Evolutionary conservation across 2,797 vertebrate genomes (phyloP), one percentile per base, ranked within the genome.

Genomic region (Taenioides sp.): DNA sequence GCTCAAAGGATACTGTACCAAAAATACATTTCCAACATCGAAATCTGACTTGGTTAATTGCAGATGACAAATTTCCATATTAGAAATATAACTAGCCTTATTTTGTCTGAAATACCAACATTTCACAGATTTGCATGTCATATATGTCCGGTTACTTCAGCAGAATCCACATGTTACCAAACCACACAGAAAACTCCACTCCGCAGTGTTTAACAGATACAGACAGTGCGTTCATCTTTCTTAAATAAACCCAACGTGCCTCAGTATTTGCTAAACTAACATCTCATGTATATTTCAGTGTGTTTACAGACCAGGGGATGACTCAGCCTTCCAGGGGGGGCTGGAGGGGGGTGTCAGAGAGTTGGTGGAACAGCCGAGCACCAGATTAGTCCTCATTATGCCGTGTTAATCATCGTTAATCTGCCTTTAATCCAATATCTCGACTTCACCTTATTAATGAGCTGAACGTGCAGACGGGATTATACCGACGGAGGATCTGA

Each of bases 401-500:
- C 80, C 47, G 80, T 79, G 81, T 88, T 91, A 91, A 90, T 88
- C 81, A 82, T 88, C 75, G 82, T 82, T 91, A 91, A 92, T 92
- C 89, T 90, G 83, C 74, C 80, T 77, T 86, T 90, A 92, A 92
- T 90, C 88, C 88, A 89, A 88, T 88, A 87, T 89, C 72, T 89
- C 83, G 87, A 90, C 81, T 74, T 81, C 80, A 81, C 77, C 28
- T 80, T 82, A 88, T 88, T 90, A 91, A 87, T 73, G 72, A 84
- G 82, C 79, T 74, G 72, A 76, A 80, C 20, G 17, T 84, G 76
- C 82, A 50, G 72, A 77, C 84, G 75, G 83, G 89, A 88, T 91
- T 86, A 89, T 65, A 74, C 79, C 63, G 65, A 60, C 64, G 61
- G 65, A 9, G n/a, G 74, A 80, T 81, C 47, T 47, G 3, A 52